phyloP scores from a whole-genome alignment of 2,113 vertebrate genomes.

The Nerophis ophidion region DNA sequence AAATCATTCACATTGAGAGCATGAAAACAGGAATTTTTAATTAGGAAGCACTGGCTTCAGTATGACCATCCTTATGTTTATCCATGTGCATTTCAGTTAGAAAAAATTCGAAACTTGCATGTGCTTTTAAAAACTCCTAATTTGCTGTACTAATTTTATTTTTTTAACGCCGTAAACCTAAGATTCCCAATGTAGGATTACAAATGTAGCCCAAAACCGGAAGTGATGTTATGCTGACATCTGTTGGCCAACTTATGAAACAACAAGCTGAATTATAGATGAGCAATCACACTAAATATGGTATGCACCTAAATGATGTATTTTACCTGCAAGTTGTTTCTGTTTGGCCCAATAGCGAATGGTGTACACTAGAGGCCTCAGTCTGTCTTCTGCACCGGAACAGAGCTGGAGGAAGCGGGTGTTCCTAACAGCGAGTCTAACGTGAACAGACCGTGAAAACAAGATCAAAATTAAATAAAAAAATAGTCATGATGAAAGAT shows the following conservation, averaged over 20 bases:
- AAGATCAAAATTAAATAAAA: not conserved
- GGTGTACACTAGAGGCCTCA: constrained; percentile 79
- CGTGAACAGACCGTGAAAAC: not conserved
- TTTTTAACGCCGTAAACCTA: not conserved
- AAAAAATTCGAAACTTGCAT: not conserved
- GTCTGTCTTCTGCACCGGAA: constrained; percentile 75
- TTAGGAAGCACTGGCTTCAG: constrained; percentile 5
- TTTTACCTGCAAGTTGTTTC: constrained; percentile 80
- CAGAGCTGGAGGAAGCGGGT: constrained; percentile 84
- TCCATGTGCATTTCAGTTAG: constrained; percentile 1
- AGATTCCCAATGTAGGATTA: not conserved
- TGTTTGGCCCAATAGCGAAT: constrained; percentile 85
- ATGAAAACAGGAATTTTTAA: too few species aligned
- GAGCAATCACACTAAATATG: too few species aligned
- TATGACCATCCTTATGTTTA: too few species aligned
- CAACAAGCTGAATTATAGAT: not conserved
- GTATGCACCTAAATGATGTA: not conserved
- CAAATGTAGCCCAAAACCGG: not conserved
- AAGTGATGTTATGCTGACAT: constrained; percentile 42
- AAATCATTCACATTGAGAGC: too few species aligned
- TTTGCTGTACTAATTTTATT: not conserved
- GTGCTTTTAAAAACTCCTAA: constrained; percentile 2
- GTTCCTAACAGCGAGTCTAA: constrained; percentile 84
- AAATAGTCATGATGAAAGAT: not conserved
- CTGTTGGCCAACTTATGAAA: constrained; percentile 33